Conservation (phyloP, 2,797 vertebrate genomes). For the Myotis myotis region DNA sequence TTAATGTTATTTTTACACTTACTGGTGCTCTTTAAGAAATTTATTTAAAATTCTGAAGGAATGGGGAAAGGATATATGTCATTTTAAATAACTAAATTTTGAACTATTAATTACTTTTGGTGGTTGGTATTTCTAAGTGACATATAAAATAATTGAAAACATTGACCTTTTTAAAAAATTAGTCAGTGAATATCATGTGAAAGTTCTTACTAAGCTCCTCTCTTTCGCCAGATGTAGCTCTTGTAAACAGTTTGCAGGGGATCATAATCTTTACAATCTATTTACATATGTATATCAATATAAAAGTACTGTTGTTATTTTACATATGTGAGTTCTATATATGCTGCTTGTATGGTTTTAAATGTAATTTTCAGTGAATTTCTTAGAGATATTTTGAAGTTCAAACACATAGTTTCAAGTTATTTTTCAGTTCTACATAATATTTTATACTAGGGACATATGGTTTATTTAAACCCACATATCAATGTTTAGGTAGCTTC, state of each 20-base stretch:
- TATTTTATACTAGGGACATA: background rate
- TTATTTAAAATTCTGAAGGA: background rate
- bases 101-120: background rate
- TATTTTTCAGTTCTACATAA: background rate
- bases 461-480: background rate
- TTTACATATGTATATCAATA: background rate
- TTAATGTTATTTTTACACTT: background rate
- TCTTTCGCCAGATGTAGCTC: background rate
- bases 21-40: background rate
- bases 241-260: background rate
- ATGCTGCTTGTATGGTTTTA: background rate
- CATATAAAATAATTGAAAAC: background rate
- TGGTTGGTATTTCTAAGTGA: background rate
- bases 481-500: background rate
- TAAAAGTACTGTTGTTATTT: background rate
- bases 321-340: background rate
- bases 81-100: background rate
- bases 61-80: background rate
- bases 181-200: background rate
- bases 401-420: background rate
- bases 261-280: background rate
- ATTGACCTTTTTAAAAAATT: background rate
- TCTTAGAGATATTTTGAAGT: background rate
- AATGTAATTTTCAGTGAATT: background rate
- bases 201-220: background rate